Percentiles rank a stretch among this genome's conserved stretches.
Evolutionary conservation across 2,888 invertebrate genomes (phyloP).

Genomic region (Rhodophaea formosa): DNA sequence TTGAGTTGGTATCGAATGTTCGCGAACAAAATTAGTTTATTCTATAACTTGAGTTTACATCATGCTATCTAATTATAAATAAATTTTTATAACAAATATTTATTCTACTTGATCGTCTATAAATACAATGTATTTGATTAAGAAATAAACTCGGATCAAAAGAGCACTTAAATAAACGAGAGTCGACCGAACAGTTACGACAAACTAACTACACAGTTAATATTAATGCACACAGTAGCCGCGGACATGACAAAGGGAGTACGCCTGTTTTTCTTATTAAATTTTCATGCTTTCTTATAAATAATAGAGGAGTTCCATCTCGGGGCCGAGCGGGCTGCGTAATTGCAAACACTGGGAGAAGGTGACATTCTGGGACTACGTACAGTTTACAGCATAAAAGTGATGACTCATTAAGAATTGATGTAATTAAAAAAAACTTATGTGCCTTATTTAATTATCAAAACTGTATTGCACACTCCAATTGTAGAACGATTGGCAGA

Average conservation of each 20-base stretch:
- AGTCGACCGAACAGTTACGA: background rate
- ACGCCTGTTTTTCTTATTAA: conserved; percentile 44
- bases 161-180: background rate
- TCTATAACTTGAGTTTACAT: too few relatives aligned
- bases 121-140: too few relatives aligned
- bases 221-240: conserved; percentile 11
- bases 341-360: conserved; percentile 18
- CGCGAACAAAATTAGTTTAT: too few relatives aligned
- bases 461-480: too few relatives aligned
- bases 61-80: too few relatives aligned
- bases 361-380: background rate
- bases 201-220: conserved; percentile 10
- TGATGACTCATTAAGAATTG: too few relatives aligned
- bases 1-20: too few relatives aligned
- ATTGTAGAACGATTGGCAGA: too few relatives aligned
- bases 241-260: conserved; percentile 24
- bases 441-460: too few relatives aligned
- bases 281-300: conserved; percentile 59
- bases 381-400: background rate
- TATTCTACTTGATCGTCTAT: too few relatives aligned
- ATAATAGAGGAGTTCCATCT: conserved; percentile 46
- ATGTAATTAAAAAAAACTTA: too few relatives aligned
- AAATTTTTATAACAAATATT: too few relatives aligned
- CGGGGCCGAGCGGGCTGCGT: conserved; percentile 26
- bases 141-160: background rate